A percentile compares a stretch with the other conserved stretches of the same genome.
Conservation (phyloP, 2,888 invertebrate genomes). For the Platypus cylindrus region DNA sequence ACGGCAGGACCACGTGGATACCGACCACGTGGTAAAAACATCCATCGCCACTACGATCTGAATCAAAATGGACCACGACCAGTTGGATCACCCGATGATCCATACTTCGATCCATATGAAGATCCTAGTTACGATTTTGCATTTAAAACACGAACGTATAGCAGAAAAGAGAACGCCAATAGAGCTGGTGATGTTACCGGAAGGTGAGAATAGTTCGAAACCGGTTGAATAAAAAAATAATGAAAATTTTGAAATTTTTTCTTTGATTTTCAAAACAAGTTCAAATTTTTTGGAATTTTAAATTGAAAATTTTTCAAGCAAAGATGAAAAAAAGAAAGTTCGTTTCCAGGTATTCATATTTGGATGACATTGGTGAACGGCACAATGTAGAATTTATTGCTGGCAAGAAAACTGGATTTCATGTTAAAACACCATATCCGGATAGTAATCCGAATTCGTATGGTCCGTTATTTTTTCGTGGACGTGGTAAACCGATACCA, state of each 20-base stretch:
- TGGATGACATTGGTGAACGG: slow-evolving; percentile 63
- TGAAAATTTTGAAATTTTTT: slow-evolving; percentile 1
- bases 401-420: slow-evolving; percentile 62
- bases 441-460: slow-evolving; percentile 55
- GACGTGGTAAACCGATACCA: slow-evolving; percentile 48
- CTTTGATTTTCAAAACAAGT: slow-evolving; percentile 4
- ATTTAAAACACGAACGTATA: slow-evolving; percentile 53
- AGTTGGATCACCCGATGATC: slow-evolving; percentile 53
- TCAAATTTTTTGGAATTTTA: slow-evolving; percentile 2
- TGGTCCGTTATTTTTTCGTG: slow-evolving; percentile 48
- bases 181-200: slow-evolving; percentile 37
- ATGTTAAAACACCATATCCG: slow-evolving; percentile 55
- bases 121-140: slow-evolving; percentile 63
- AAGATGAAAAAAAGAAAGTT: slow-evolving; percentile 31
- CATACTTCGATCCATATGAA: slow-evolving; percentile 62
- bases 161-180: slow-evolving; percentile 46
- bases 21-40: slow-evolving; percentile 63
- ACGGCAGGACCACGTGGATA: slow-evolving; percentile 69
- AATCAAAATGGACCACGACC: slow-evolving; percentile 50
- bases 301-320: slow-evolving; percentile 22
- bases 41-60: slow-evolving; percentile 58
- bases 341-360: slow-evolving; percentile 46
- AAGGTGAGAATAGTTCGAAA: slow-evolving; percentile 36
- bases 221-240: neutral
- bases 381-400: slow-evolving; percentile 67